Evolutionary conservation across 92 coral and sea anemone species (phyloP).

Genomic region (Pocillopora meandrina): DNA sequence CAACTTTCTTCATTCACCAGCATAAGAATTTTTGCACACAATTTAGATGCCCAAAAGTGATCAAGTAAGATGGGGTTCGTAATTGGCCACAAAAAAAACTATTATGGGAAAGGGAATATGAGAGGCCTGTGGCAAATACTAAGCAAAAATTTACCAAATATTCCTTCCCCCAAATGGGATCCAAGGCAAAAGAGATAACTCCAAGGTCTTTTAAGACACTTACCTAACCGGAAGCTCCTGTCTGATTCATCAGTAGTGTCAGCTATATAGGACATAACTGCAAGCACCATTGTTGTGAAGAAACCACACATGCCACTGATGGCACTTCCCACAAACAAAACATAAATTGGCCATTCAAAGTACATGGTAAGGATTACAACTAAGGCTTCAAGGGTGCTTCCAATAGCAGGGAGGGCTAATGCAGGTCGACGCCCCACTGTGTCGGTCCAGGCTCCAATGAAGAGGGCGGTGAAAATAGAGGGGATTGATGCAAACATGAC

Average conservation of each 20-base stretch:
- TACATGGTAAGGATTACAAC: conserved; percentile 66
- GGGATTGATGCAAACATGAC: conserved; percentile 72
- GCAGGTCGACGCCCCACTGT: conserved; percentile 74
- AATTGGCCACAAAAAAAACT: no score
- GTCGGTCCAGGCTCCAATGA: conserved; percentile 83
- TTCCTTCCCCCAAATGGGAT: no score
- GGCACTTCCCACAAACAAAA: conserved; percentile 71
- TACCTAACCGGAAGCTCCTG: conserved; percentile 70
- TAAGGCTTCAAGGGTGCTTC: conserved; percentile 64
- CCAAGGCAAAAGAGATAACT: no score
- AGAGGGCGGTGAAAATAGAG: conserved; percentile 62
- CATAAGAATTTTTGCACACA: no score
- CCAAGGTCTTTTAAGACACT: neutral
- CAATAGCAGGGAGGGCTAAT: conserved; percentile 59
- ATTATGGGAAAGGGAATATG: no score
- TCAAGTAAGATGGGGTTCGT: no score
- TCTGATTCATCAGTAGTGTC: conserved; percentile 78
- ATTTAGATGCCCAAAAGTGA: no score
- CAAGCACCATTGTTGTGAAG: conserved; percentile 68
- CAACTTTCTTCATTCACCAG: no score
- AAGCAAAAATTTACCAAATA: no score
- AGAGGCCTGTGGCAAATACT: no score
- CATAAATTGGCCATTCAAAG: conserved; percentile 71
- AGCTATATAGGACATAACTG: conserved; percentile 77
- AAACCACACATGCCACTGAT: conserved; percentile 73